These are phyloP conservation scores for Deroplatys truncata DNA, from an alignment of 2,888 invertebrate genomes.

Conservation along the genomic window DNA sequence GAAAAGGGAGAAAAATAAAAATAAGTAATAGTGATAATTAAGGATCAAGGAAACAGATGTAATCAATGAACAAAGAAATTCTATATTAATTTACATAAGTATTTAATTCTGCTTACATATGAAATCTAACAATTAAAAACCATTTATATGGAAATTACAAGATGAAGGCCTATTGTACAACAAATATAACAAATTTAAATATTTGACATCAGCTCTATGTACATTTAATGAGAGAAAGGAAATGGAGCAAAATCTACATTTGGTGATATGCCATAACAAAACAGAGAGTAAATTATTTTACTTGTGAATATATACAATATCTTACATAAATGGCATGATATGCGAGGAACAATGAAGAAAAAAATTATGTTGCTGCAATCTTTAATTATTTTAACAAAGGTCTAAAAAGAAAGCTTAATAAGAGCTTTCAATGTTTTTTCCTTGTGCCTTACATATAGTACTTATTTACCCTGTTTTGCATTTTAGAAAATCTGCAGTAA, in stretches of 20 bases:
- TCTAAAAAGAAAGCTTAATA: background rate
- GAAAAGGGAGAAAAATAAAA: too few relatives aligned
- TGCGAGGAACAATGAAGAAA: background rate
- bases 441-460: background rate
- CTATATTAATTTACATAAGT: background rate
- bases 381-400: background rate
- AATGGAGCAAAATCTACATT: background rate
- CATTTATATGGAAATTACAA: background rate
- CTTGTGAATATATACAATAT: background rate
- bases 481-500: background rate
- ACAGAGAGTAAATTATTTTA: background rate
- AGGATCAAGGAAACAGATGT: too few relatives aligned
- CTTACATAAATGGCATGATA: background rate
- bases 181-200: background rate
- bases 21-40: too few relatives aligned
- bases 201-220: background rate
- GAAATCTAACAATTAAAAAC: background rate
- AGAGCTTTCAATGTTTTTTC: too few relatives aligned
- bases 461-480: background rate
- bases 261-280: background rate
- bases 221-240: background rate
- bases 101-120: background rate
- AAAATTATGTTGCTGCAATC: background rate
- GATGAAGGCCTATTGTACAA: background rate
- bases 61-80: background rate